Evolutionary conservation across 2,113 vertebrate genomes (phyloP).

Genomic region (Terrapene triunguis): DNA sequence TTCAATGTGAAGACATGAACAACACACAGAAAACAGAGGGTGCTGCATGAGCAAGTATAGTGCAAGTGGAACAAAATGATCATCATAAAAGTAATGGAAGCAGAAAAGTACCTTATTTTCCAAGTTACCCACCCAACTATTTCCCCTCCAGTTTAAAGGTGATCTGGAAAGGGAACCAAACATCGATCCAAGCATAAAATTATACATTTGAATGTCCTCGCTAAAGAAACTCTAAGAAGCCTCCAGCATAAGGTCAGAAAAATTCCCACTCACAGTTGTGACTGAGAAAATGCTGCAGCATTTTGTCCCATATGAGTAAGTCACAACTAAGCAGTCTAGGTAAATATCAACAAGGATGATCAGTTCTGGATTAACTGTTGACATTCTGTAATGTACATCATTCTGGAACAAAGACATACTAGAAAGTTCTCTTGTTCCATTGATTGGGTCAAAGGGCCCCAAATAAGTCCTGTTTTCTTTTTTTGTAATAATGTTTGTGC

Average conservation of each 20-base stretch:
- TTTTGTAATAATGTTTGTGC: background rate
- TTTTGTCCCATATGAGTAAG: background rate
- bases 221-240: background rate
- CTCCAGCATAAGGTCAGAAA: background rate
- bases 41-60: background rate
- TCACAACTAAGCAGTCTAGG: background rate
- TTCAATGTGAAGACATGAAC: background rate
- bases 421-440: background rate
- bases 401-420: background rate
- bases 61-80: background rate
- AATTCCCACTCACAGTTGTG: background rate
- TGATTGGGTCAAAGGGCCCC: background rate
- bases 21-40: background rate
- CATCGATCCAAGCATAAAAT: background rate
- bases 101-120: background rate
- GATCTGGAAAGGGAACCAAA: background rate
- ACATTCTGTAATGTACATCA: background rate
- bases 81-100: background rate
- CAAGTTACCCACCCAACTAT: background rate
- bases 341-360: background rate
- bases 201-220: background rate
- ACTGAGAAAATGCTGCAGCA: accelerated
- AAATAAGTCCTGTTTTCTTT: conserved; percentile 16
- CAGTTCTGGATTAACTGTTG: background rate
- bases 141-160: background rate